Evolutionary conservation across 2,888 invertebrate species (phyloP).

Genomic region (Strigamia crassipes): DNA sequence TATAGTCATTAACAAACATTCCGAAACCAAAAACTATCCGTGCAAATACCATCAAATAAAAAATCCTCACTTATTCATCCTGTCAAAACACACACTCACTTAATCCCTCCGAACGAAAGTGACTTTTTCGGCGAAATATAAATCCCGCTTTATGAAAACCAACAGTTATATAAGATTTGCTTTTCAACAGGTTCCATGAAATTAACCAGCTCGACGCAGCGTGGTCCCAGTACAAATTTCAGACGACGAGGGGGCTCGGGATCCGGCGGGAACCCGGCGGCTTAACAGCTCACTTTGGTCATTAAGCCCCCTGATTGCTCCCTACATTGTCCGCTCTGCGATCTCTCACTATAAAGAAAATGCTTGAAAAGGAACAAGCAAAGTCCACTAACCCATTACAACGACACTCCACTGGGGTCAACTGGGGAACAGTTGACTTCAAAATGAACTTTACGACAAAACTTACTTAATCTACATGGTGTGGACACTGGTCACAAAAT

Average conservation of each 20-base stretch:
- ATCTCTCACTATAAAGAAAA: conserved; percentile 42
- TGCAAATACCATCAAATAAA: neutral
- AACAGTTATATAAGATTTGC: conserved; percentile 31
- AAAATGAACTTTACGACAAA: conserved; percentile 31
- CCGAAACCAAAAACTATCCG: neutral
- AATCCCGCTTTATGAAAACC: conserved; percentile 32
- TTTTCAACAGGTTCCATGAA: conserved; percentile 34
- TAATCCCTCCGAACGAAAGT: neutral
- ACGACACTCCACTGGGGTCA: conserved; percentile 40
- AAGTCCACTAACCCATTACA: conserved; percentile 42
- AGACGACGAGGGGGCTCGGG: conserved; percentile 35
- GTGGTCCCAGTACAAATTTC: conserved; percentile 37
- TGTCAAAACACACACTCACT: neutral
- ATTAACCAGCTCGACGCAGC: conserved; percentile 39
- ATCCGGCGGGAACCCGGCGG: conserved; percentile 39
- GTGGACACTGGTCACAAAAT: conserved; percentile 40
- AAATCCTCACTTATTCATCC: neutral
- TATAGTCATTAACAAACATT: conserved; percentile 10
- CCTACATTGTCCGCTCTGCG: conserved; percentile 8
- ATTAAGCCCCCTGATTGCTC: conserved; percentile 40
- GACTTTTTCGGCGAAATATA: conserved; percentile 19
- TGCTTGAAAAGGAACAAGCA: conserved; percentile 17
- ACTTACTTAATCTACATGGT: conserved; percentile 24
- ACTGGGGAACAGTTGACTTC: conserved; percentile 29
- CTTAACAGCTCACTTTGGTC: conserved; percentile 38